Evolutionary conservation across 2,113 vertebrate species (phyloP).

Genomic region (Carassius auratus): DNA sequence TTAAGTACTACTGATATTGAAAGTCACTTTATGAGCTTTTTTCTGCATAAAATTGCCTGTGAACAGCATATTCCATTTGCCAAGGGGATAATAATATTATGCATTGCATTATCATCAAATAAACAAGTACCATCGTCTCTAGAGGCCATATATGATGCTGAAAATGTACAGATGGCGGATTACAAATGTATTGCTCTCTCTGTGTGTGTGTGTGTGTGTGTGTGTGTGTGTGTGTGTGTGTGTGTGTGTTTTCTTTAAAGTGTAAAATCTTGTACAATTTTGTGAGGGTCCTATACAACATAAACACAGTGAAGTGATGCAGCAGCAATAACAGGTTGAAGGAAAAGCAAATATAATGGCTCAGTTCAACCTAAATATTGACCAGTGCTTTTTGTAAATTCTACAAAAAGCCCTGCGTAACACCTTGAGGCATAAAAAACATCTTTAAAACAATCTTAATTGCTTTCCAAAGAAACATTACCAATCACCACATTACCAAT

Average conservation of each 20-base stretch:
- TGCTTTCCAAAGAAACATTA: constrained; percentile 73
- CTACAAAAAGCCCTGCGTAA: constrained; percentile 61
- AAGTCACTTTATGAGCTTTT: not conserved
- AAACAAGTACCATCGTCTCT: not conserved
- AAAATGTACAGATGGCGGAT: not conserved
- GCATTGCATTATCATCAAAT: not conserved
- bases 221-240: too few relatives aligned
- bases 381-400: constrained; percentile 58
- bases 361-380: constrained; percentile 4
- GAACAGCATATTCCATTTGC: not conserved
- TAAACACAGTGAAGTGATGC: not conserved
- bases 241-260: too few relatives aligned
- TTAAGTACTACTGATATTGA: not conserved
- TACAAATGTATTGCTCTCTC: too few relatives aligned
- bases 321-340: not conserved
- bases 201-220: too few relatives aligned
- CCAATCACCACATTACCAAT: constrained; percentile 75
- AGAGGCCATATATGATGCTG: not conserved
- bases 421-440: constrained; percentile 53
- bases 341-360: constrained; percentile 1
- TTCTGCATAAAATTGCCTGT: not conserved
- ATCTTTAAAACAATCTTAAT: constrained; percentile 74
- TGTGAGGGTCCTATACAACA: not conserved
- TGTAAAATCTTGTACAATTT: too few relatives aligned
- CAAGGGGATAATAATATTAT: not conserved